Base-by-base conservation (phyloP, 2,113 vertebrate genomes). In the Willisornis vidua region DNA sequence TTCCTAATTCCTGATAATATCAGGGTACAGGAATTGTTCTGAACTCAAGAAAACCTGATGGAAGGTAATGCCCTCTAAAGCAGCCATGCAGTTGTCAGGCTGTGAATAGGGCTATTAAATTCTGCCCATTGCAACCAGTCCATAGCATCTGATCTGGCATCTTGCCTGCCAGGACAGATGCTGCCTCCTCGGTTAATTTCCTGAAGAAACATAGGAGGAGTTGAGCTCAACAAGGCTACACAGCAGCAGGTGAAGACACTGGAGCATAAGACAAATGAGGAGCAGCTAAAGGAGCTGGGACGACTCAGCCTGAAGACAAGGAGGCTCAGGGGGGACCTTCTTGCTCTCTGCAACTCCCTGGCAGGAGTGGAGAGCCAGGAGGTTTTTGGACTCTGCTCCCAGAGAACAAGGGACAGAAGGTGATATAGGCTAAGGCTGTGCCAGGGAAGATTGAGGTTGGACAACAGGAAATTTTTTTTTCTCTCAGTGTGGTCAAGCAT, bases 361-460 rank as follows among this genome's bases (percentile, higher is more conserved):
- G 7, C 6, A 76, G 31, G 46, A 61, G 19, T 4, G 2, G 7
- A 7, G 9, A 54, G 16, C 1, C 0, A 1, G 14, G 5, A 5
- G 7, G 7, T 1, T 0, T 1, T 16, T 0, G 0, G 23, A 29
- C 9, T 75, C 2, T 59, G 11, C 8, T 41, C 6, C 18, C 23
- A 49, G 5, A 4, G 13, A 8, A 54, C 29, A 19, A 20, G 12
- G 2, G 1, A 41, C 19, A 58, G 9, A 1, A 65, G 18, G 70
- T 4, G 2, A 19, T 33, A 78, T 0, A 0, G 4, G 8, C 19
- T 43, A 31, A 51, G 1, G 2, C 7, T 57, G 9, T 0, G 1
- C 1, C 24, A 37, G 8, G 8, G 12, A 2, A 54, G 3, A 3
- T 8, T 65, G 26, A 68, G 26, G 2, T 2, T 48, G 19, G 14